Conservation (phyloP, 2,888 invertebrate genomes). For the Agelastica alni region DNA sequence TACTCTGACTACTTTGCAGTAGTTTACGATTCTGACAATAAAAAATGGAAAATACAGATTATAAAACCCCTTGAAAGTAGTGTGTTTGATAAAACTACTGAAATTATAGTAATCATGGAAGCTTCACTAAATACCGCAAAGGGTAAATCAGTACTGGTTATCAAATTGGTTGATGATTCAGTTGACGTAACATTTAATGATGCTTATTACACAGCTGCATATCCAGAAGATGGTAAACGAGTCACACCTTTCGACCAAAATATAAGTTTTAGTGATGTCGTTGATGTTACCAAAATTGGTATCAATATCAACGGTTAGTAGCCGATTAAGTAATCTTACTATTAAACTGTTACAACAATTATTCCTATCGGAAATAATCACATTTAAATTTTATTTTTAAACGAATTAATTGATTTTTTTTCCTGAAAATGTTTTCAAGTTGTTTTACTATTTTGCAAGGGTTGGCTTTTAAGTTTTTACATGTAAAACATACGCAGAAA, state of each 20-base stretch:
- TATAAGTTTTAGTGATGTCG: slow-evolving; percentile 30
- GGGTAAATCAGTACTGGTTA: slow-evolving; percentile 28
- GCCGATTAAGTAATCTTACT: too few species aligned
- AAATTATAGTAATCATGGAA: slow-evolving; percentile 25
- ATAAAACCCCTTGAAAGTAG: slow-evolving; percentile 13
- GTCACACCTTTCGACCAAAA: slow-evolving; percentile 29
- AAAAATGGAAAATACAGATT: slow-evolving; percentile 21
- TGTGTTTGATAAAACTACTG: slow-evolving; percentile 9
- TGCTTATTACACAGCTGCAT: slow-evolving; percentile 32
- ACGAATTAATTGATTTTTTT: too few species aligned
- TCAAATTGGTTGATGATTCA: slow-evolving; percentile 21
- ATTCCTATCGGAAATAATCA: too few species aligned
- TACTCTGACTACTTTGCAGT: slow-evolving; percentile 2
- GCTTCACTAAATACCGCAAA: slow-evolving; percentile 16
- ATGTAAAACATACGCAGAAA: too few species aligned
- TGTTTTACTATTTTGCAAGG: too few species aligned
- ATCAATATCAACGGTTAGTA: too few species aligned
- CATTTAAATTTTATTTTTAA: too few species aligned
- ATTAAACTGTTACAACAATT: too few species aligned
- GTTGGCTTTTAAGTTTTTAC: too few species aligned
- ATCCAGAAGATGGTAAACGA: slow-evolving; percentile 27
- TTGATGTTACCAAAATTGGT: slow-evolving; percentile 25
- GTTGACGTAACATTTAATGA: slow-evolving; percentile 31
- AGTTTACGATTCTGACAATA: not conserved
- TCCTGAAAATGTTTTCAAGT: too few species aligned